A percentile compares a stretch with the other conserved stretches of the same genome.
Conservation (phyloP, 2,113 vertebrate species). For the Narcine bancroftii region DNA sequence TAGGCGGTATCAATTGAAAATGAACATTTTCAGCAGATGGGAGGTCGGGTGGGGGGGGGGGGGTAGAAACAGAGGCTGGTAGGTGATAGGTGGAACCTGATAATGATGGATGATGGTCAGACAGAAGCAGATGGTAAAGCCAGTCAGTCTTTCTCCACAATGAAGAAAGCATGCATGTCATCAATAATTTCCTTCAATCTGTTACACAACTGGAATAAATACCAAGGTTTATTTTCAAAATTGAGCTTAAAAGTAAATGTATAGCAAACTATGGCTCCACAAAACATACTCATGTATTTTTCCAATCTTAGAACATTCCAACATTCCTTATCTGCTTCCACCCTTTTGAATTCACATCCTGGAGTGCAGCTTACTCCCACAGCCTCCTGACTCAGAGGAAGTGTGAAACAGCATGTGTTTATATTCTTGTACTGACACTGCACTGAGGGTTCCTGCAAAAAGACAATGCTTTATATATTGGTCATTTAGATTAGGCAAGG, state of each 20-base stretch:
- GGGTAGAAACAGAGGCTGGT: too few species aligned
- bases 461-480: neutral
- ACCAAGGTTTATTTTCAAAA: neutral
- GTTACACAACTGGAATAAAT: neutral
- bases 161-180: neutral
- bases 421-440: neutral
- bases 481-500: neutral
- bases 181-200: neutral
- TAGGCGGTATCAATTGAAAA: too few species aligned
- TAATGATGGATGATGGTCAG: too few species aligned
- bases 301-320: neutral
- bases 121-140: slow-evolving; percentile 3
- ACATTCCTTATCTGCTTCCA: neutral
- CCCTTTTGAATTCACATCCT: neutral
- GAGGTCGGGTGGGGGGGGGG: too few species aligned
- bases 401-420: neutral
- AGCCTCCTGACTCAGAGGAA: neutral
- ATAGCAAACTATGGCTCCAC: neutral
- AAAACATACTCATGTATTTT: neutral
- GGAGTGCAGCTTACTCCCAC: neutral
- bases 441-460: neutral
- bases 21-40: too few species aligned
- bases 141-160: neutral
- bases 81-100: too few species aligned
- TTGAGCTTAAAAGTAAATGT: neutral